phyloP scores from a whole-genome alignment of 2,888 invertebrate genomes.

The Hypomecis atomaria region DNA sequence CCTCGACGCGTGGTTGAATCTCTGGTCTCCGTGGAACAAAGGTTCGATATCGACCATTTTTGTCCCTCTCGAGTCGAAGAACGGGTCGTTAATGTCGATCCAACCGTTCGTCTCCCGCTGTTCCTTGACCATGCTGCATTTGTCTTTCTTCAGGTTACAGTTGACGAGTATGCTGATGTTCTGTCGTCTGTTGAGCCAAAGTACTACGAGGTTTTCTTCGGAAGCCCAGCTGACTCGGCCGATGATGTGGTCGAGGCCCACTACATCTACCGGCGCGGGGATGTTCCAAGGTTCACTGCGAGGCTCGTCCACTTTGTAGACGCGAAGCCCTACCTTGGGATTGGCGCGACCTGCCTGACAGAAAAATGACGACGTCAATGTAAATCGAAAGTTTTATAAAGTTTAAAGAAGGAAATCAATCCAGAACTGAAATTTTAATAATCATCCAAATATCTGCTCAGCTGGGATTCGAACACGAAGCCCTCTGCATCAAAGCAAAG shows the following conservation, averaged over 20 bases:
- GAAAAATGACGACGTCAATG: constrained; percentile 30
- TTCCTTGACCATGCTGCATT: constrained; percentile 72
- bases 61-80: constrained; percentile 76
- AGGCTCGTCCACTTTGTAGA: constrained; percentile 79
- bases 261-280: constrained; percentile 81
- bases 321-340: constrained; percentile 88
- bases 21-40: constrained; percentile 61
- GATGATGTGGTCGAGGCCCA: constrained; percentile 87
- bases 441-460: no score
- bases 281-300: constrained; percentile 67
- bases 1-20: constrained; percentile 75
- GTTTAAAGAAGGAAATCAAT: no score
- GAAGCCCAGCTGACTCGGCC: constrained; percentile 91
- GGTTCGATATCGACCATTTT: constrained; percentile 76
- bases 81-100: constrained; percentile 86
- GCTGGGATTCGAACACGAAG: no score
- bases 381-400: not conserved
- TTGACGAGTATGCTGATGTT: constrained; percentile 86
- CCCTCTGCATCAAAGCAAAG: no score
- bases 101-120: constrained; percentile 87
- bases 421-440: no score
- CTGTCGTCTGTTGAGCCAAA: constrained; percentile 95
- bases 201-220: constrained; percentile 86
- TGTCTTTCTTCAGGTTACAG: constrained; percentile 78
- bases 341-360: constrained; percentile 89